Base-by-base conservation (phyloP, 1,140 invertebrate species). In the Drosophila asahinai region DNA sequence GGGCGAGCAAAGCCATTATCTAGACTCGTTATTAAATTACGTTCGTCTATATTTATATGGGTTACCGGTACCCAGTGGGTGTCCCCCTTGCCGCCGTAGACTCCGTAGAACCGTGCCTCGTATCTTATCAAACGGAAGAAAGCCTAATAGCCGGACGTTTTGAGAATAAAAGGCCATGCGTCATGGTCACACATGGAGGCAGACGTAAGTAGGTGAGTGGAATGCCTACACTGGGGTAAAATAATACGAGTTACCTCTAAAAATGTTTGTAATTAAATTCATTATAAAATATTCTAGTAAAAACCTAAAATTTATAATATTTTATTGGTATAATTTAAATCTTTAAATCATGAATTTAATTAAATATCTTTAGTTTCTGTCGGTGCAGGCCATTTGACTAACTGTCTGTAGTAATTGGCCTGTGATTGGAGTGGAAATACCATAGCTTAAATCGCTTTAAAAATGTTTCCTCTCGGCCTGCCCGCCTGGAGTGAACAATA, bases 81-180 rank as follows among this genome's bases (percentile, higher is more conserved):
- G 38, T 19, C 57, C 51, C 66, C 62, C 60, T 7, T 57, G 19
- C n/a, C 52, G 22, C 43, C 64, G 25, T 54, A 77, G 63, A 36
- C 49, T 42, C 33, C 0, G 5, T 5, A 54, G 49, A 40, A 40
- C 40, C 25, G 0, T 6, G 12, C 17, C 17, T 15, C 19, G 42
- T 89, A 89, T 89, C 84, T 89, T 90, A 89, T 89, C 84, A 77
- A 60, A 66, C 81, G 86, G 73, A 87, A 89, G 81, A 89, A 78
- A 63, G 68, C 51, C 71, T 72, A 72, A 78, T 73, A 73, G 63
- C 84, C 80, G 83, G 77, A 80, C 55, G 55, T 52, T 62, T 52
- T 38, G 59, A 38, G 60, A 66, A 80, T 73, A 75, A 77, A 77
- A 76, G 55, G 49, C 55, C 47, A 84, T 89, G 86, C 86, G 84